These are phyloP conservation scores for Himalopsyche japonica DNA, from an alignment of 2,888 invertebrate genomes.

Conservation along the genomic window DNA sequence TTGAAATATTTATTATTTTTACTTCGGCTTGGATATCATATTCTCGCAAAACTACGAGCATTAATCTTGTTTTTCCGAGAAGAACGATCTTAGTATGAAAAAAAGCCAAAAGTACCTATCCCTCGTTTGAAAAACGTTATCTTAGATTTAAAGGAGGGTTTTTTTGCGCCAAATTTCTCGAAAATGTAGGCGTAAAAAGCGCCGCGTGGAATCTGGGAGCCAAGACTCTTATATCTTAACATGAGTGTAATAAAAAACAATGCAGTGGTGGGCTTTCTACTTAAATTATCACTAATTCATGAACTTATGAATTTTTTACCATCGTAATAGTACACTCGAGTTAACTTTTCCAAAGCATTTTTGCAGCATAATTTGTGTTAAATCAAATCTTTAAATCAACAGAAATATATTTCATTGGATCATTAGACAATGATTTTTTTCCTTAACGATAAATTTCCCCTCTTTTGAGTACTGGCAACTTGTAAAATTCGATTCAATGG, in stretches of 20 bases:
- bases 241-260: not conserved
- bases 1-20: not conserved
- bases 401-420: no score
- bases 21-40: not conserved
- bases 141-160: constrained; percentile 1
- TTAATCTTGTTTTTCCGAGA: not conserved
- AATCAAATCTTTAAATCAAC: no score
- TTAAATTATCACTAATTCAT: no score
- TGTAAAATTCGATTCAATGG: no score
- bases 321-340: no score
- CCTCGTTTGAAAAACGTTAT: not conserved
- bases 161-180: not conserved
- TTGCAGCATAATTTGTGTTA: no score
- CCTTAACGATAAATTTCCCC: no score
- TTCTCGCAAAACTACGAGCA: not conserved
- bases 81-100: not conserved
- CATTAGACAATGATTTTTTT: no score
- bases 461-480: no score
- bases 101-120: not conserved
- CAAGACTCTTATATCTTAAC: not conserved
- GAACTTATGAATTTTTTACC: no score
- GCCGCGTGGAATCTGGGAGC: not conserved
- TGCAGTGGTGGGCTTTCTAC: not conserved
- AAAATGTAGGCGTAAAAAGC: not conserved
- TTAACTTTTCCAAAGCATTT: no score